Conservation (phyloP, 2,888 invertebrate species). For the Polietes domitor region DNA sequence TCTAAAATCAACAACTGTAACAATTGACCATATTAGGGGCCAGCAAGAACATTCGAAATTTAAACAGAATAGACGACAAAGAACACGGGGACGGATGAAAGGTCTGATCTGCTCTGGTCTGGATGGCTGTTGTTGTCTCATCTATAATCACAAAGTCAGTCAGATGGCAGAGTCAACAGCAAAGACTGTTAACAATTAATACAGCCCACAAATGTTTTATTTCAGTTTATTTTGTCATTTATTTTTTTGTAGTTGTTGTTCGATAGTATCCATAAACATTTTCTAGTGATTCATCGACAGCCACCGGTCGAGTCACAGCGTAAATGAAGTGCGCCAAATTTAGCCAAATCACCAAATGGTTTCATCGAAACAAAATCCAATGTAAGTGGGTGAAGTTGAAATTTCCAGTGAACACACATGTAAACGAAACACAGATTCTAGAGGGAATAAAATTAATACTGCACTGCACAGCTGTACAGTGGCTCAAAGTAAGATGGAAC, state of each 20-base stretch:
- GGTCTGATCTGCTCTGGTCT: not conserved
- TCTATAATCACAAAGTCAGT: not conserved
- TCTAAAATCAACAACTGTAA: slow-evolving; percentile 62
- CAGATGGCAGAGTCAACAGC: not conserved
- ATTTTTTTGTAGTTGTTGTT: not conserved
- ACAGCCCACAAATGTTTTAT: slow-evolving; percentile 27
- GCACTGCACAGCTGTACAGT: no score
- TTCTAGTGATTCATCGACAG: not conserved
- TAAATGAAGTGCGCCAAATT: not conserved
- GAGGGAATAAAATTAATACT: no score
- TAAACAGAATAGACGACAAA: not conserved
- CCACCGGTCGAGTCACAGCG: not conserved
- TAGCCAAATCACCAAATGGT: not conserved
- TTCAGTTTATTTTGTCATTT: slow-evolving; percentile 1
- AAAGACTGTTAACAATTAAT: not conserved
- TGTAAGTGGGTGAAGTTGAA: slow-evolving; percentile 15
- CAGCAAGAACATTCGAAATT: slow-evolving; percentile 19
- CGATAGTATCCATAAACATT: slow-evolving; percentile 14
- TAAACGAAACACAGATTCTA: not conserved
- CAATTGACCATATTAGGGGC: slow-evolving; percentile 64
- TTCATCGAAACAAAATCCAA: not conserved
- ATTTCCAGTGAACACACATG: not conserved
- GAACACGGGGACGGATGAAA: slow-evolving; percentile 19
- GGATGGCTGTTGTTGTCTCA: not conserved
- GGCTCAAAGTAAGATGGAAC: no score